Evolutionary conservation across 1,140 invertebrate species (phyloP), one percentile per base, ranked within the genome.

Genomic region (Drosophila kanapiae): DNA sequence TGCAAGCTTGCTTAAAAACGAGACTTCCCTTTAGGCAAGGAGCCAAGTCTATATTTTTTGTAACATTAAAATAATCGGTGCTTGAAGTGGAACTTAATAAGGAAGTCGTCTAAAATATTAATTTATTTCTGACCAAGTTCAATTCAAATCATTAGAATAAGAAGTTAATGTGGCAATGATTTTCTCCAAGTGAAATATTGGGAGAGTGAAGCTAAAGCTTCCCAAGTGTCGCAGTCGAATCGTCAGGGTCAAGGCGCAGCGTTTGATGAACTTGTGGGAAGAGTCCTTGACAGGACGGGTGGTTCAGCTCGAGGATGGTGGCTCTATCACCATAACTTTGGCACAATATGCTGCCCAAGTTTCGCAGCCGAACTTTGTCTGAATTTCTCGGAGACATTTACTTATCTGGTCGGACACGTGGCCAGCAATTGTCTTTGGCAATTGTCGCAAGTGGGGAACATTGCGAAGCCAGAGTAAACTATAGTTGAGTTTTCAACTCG

Each of bases 401-500:
- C 81, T 75, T 77, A 77, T 74, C 65, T 61, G 56, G 68, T 68
- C 48, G 70, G 63, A 87, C 79, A 87, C 83, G 83, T 87, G 83
- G 78, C 70, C 65, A 64, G 65, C 58, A 56, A 84, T 80, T 80
- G 79, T 69, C 74, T 82, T 75, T 75, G 59, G 80, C 76, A 47
- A 80, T 78, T 80, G 70, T 75, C 77, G 48, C 70, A 75, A 83
- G 33, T 38, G 54, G 62, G 13, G 18, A 4, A 47, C 58, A 51
- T 51, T 61, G 14, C 48, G 58, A 56, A 35, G 61, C 29, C 54
- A 54, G 51, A 54, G 51, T 11, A 58, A 78, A 64, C 75, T 75
- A 53, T 75, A 48, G 59, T 69, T 64, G 56, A 48, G 62, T 79
- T 56, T 51, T 35, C 54, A 56, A 56, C 53, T 54, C 35, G 35